Base-by-base conservation (phyloP, 2,888 invertebrate genomes). In the Tethea ocularis region DNA sequence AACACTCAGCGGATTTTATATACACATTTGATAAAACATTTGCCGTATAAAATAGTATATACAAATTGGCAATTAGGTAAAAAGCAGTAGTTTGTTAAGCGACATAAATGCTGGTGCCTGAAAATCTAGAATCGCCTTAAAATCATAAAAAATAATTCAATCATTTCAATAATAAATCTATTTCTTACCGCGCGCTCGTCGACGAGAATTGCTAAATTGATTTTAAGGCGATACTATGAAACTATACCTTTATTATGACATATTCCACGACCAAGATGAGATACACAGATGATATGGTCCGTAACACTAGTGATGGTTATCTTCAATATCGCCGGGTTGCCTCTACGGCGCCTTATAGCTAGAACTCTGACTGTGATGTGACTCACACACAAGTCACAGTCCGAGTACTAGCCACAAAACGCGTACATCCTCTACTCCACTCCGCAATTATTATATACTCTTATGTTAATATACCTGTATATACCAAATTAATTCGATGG, bases 321-420 rank as follows among this genome's bases (percentile, higher is more conserved):
- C 56, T 65, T 66, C 70, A 60, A 61, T 64, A 62, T 61, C 56
- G 65, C 46, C 46, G 17, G 17, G 46, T 46, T 46, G 46, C 20
- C 20, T 46, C 46, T 46, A 46, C 46, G 82, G 85, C 89, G 90
- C 88, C 95, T 94, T 96, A 93, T 91, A 97, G 96, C 96, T 97
- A 97, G 97, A 97, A 97, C 97, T 97, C 97, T 97, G 97, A 97
- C 97, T 97, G 97, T 97, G 97, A 97, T 97, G 97, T 96, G 97
- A 95, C 63, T 72, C 71, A 78, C 84, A 95, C 96, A 97, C 97
- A 95, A 92, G 94, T 96, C 97, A 96, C 97, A 96, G 96, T 88
- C 93, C 91, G 95, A 96, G 96, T 94, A 93, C 97, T 95, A 95
- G 95, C 87, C 88, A 89, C 88, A 84, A 82, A 78, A 74, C 84